phyloP scores from a whole-genome alignment of 2,797 vertebrate genomes.

The Sus cebifrons region DNA sequence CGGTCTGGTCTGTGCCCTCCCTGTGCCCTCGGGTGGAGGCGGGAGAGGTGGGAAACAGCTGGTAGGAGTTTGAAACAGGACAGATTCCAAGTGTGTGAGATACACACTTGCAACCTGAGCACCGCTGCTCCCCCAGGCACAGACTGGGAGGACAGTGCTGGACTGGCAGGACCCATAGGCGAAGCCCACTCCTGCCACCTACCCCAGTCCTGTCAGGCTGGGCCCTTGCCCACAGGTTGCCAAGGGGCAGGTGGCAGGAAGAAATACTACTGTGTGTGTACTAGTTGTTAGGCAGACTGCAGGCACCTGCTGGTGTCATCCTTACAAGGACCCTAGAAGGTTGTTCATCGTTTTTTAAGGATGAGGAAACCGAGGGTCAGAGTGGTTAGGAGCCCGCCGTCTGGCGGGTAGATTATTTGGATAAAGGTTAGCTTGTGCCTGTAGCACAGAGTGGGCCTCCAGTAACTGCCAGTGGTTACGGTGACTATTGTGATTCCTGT shows the following conservation, averaged over 20 bases:
- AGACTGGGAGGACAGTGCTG: neutral
- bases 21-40: neutral
- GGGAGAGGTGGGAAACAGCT: neutral
- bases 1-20: neutral
- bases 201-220: neutral
- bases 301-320: neutral
- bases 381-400: neutral
- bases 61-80: neutral
- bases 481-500: neutral
- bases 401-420: neutral
- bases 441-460: neutral
- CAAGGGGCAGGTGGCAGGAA: neutral
- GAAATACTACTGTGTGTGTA: neutral
- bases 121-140: neutral
- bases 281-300: neutral
- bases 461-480: neutral
- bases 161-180: neutral
- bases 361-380: neutral
- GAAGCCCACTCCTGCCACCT: neutral
- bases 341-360: neutral
- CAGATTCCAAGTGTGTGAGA: neutral
- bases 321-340: neutral
- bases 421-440: neutral
- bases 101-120: rapidly evolving
- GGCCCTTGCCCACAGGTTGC: neutral